A percentile compares a stretch with the other conserved stretches of the same genome.
Conservation (phyloP, 2,797 vertebrate genomes). For the Epinephelus awoara region DNA sequence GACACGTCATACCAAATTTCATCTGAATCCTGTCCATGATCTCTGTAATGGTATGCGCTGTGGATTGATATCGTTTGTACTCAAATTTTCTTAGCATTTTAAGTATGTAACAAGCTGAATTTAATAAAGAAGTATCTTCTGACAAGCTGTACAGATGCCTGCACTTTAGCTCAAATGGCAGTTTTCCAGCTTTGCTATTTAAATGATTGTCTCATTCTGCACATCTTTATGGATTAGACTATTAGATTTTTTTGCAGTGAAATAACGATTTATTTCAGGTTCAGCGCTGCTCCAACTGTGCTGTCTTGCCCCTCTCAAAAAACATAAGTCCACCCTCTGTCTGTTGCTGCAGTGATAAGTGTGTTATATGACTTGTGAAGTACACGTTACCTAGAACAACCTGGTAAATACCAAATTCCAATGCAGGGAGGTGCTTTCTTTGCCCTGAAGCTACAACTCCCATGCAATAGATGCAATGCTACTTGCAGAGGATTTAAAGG, state of each 20-base stretch:
- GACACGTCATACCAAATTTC: slow-evolving; percentile 40
- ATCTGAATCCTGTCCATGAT: slow-evolving; percentile 48
- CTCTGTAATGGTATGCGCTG: slow-evolving; percentile 30
- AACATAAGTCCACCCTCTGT: slow-evolving; percentile 14
- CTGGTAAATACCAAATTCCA: slow-evolving; percentile 68
- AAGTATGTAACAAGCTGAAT: slow-evolving; percentile 36
- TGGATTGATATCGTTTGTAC: slow-evolving; percentile 26
- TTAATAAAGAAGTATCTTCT: slow-evolving; percentile 25
- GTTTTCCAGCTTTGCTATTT: slow-evolving; percentile 27
- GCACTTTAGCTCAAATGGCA: slow-evolving; percentile 21
- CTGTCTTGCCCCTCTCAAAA: slow-evolving; percentile 12
- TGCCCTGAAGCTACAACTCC: slow-evolving; percentile 53
- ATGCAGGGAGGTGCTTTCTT: slow-evolving; percentile 46
- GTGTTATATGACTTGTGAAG: slow-evolving; percentile 57
- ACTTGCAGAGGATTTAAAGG: slow-evolving; percentile 68
- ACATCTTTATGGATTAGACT: slow-evolving; percentile 15
- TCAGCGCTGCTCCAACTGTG: slow-evolving; percentile 17
- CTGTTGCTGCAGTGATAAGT: slow-evolving; percentile 29
- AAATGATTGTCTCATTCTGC: slow-evolving; percentile 38
- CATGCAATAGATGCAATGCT: slow-evolving; percentile 59
- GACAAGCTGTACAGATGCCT: slow-evolving; percentile 28
- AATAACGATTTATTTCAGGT: slow-evolving; percentile 5
- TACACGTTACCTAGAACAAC: slow-evolving; percentile 52
- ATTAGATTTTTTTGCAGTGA: slow-evolving; percentile 8
- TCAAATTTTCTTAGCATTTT: slow-evolving; percentile 25